These are phyloP conservation scores for Hololepta plana DNA, from an alignment of 2,888 invertebrate genomes.

Conservation along the genomic window DNA sequence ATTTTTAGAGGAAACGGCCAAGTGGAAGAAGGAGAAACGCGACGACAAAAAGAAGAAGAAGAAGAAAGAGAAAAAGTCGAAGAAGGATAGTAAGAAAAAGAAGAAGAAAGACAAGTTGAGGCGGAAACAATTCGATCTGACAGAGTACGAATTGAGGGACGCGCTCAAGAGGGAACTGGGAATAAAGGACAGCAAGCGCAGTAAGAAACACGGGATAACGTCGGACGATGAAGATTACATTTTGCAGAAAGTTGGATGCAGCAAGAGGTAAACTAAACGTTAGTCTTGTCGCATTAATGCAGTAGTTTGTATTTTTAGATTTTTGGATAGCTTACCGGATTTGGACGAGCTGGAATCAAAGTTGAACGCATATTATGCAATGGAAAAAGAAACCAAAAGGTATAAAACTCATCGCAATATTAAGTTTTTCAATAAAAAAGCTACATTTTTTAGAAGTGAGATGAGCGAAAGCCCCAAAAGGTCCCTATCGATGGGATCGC, in stretches of 20 bases:
- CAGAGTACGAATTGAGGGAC: conserved; percentile 46
- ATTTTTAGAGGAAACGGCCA: conserved; percentile 65
- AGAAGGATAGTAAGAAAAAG: conserved; percentile 57
- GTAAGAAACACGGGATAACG: conserved; percentile 20
- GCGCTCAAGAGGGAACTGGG: conserved; percentile 41
- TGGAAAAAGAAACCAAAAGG: conserved; percentile 48
- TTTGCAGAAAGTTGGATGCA: conserved; percentile 26
- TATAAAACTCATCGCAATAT: too few relatives aligned
- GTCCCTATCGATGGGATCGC: too few relatives aligned
- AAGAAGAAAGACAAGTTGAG: conserved; percentile 56
- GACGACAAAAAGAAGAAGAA: conserved; percentile 45
- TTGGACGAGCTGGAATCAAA: conserved; percentile 60
- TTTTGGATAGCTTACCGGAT: conserved; percentile 51
- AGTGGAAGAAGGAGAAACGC: conserved; percentile 51
- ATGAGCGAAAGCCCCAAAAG: conserved; percentile 20
- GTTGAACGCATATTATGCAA: conserved; percentile 59
- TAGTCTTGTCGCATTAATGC: neutral
- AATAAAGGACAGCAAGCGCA: conserved; percentile 22
- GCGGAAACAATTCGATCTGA: conserved; percentile 45
- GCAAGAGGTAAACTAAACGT: conserved; percentile 20
- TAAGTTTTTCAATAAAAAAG: neutral
- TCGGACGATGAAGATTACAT: conserved; percentile 31
- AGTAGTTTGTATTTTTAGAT: conserved; percentile 23
- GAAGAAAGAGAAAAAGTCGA: conserved; percentile 36
- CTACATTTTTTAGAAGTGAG: conserved; percentile 16